phyloP scores from a whole-genome alignment of 2,113 vertebrate species.

The Gobius niger region DNA sequence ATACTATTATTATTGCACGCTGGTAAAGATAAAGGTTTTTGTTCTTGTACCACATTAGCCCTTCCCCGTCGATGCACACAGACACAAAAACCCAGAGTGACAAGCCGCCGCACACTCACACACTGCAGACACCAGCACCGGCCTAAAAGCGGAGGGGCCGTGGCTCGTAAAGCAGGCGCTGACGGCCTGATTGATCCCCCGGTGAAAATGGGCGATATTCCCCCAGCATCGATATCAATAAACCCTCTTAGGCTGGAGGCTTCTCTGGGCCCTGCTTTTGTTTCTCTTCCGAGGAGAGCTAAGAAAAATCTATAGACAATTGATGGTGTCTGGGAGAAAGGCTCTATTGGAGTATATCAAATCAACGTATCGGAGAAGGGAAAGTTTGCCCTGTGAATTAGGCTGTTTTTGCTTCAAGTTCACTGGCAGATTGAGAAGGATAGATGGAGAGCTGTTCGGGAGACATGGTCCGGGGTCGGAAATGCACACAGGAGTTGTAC shows the following conservation, averaged over 20 bases:
- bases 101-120: conserved; percentile 11
- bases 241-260: conserved; percentile 76
- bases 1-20: no score
- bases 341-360: conserved; percentile 83
- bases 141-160: conserved; percentile 53
- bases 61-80: background rate
- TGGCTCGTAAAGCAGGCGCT: conserved; percentile 71
- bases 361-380: conserved; percentile 75
- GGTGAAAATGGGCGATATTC: conserved; percentile 81
- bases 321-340: conserved; percentile 82
- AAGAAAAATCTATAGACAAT: conserved; percentile 83
- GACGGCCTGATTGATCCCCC: conserved; percentile 78
- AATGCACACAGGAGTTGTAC: conserved; percentile 29
- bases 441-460: conserved; percentile 33
- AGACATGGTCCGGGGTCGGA: conserved; percentile 32
- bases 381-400: conserved; percentile 79
- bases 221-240: conserved; percentile 82
- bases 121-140: conserved; percentile 18
- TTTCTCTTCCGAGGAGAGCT: conserved; percentile 78
- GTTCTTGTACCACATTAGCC: conserved; percentile 7
- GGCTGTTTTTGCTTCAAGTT: conserved; percentile 80
- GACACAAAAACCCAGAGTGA: conserved; percentile 24
- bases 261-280: conserved; percentile 77
- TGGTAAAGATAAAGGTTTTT: background rate
- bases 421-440: conserved; percentile 73